These are phyloP conservation scores for Neoscelio sp. DNA, from an alignment of 2,888 invertebrate genomes.

Conservation along the genomic window DNA sequence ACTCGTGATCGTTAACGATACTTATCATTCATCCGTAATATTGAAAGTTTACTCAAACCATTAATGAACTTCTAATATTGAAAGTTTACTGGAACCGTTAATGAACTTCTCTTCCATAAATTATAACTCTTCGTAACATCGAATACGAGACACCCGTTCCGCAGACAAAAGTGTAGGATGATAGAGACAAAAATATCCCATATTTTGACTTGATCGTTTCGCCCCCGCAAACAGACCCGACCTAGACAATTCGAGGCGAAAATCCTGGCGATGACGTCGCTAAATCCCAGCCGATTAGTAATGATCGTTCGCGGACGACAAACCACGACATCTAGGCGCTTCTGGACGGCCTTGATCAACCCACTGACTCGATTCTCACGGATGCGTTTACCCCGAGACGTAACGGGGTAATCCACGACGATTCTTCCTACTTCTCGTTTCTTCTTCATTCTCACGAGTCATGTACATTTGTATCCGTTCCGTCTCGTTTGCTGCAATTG, in stretches of 20 bases:
- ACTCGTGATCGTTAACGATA: too few species aligned
- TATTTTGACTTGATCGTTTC: conserved; percentile 48
- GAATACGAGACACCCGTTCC: conserved; percentile 20
- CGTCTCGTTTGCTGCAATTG: conserved; percentile 22
- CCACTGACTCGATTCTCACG: conserved; percentile 67
- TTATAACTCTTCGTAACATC: too few species aligned
- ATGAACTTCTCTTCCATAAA: too few species aligned
- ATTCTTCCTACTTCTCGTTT: conserved; percentile 34
- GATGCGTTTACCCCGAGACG: conserved; percentile 53
- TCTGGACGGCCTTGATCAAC: conserved; percentile 71
- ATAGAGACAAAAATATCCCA: neutral
- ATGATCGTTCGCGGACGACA: conserved; percentile 9
- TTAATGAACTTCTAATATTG: too few species aligned
- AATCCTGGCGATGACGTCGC: conserved; percentile 27
- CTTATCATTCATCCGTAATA: too few species aligned
- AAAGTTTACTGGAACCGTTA: too few species aligned
- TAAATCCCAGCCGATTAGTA: conserved; percentile 20
- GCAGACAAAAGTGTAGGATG: conserved; percentile 29
- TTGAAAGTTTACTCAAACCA: too few species aligned
- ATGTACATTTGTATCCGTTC: conserved; percentile 46
- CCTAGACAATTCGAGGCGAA: conserved; percentile 54
- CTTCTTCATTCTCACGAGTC: conserved; percentile 40
- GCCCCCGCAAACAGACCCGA: conserved; percentile 58
- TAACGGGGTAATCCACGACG: conserved; percentile 69
- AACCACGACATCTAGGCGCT: conserved; percentile 12